Evolutionary conservation across 37 sponge, comb jelly and placozoan genomes (phyloP), one percentile per base, ranked within the genome.

Genomic region (Dysidea cf. avara): DNA sequence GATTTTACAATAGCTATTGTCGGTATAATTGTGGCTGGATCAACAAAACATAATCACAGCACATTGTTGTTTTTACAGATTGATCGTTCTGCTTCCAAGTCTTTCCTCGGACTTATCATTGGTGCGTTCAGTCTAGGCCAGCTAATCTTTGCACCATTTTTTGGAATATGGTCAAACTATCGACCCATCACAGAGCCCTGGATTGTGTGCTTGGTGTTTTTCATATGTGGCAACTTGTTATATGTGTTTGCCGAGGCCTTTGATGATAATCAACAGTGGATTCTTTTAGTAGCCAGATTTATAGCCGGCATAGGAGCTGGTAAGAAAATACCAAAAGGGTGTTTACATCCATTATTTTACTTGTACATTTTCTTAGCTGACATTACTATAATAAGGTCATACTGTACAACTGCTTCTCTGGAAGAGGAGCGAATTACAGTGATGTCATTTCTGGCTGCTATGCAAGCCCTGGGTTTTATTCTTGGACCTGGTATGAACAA

Each of bases 81-180:
- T 12, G 46, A 78, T 29, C 46, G 34, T 22, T 12, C 66, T 37
- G 80, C 81, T n/a, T 71, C 84, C 0, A 28, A 88, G 9, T 49
- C 69, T 12, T 76, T 92, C 57, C 72, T 92, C 4, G 95, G 95
- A 20, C 72, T 59, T 47, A 81, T 94, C 22, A 87, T 94, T 18
- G 95, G 91, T n/a, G 64, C 83, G 7, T 94, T 81, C 74, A 86
- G 87, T 48, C 40, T 90, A 0, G 95, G 91, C 7, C 90, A 90
- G 55, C 72, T 94, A 7, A 29, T 94, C 9, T 71, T 84, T 18
- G 86, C 91, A 24, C 95, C 95, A 9, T 18, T 94, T 22, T 75
- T 90, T 39, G 95, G 95, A 6, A 47, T 83, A 39, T 94, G 95
- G 95, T 81, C 90, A 24, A 87, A 94, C 69, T 34, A 75, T 33